Percentiles rank a stretch among this genome's conserved stretches.
Conservation (phyloP, 2,797 vertebrate genomes). For the Clarias pachynema region DNA sequence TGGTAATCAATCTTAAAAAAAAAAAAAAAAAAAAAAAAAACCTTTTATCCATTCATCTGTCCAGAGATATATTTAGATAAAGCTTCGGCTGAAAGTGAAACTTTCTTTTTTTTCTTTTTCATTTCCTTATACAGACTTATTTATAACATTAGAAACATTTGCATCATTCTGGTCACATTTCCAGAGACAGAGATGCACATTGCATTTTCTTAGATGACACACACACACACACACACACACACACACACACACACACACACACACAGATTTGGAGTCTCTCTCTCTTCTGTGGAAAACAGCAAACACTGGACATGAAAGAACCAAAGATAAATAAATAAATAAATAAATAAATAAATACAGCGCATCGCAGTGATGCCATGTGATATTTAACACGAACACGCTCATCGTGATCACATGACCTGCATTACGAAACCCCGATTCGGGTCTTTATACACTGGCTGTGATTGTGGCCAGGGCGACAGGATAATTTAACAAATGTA, state of each 20-base stretch:
- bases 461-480: neutral
- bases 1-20: neutral
- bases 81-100: neutral
- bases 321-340: neutral
- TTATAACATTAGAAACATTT: neutral
- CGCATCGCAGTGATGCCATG: too few relatives aligned
- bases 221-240: neutral
- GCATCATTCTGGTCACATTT: neutral
- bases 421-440: neutral
- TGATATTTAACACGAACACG: neutral
- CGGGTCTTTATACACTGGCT: neutral
- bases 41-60: neutral
- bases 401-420: neutral
- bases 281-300: neutral
- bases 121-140: neutral
- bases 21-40: neutral
- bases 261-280: neutral
- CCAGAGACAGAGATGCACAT: neutral
- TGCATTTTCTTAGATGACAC: neutral
- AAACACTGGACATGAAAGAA: neutral
- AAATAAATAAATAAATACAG: neutral
- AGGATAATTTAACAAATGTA: neutral
- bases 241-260: constrained; percentile 1
- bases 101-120: neutral
- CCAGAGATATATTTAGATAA: neutral